Conservation (phyloP, 2,888 invertebrate species). For the Spisula solida region DNA sequence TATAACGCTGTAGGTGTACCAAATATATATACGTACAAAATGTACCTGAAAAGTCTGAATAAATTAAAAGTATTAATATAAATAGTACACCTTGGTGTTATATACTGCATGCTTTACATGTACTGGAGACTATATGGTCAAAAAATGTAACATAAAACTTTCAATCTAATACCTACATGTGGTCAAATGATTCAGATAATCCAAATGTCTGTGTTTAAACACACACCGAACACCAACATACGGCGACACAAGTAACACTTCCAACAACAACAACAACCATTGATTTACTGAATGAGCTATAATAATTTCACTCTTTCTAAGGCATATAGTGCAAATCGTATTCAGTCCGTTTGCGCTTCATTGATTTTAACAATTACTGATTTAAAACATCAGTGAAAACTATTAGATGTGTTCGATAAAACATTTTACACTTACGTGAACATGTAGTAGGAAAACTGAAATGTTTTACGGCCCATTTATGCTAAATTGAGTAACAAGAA, state of each 20-base stretch:
- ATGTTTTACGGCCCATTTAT: not conserved
- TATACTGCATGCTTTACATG: too few species aligned
- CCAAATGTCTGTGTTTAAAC: not conserved
- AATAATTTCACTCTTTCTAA: not conserved
- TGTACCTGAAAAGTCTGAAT: not conserved
- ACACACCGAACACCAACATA: not conserved
- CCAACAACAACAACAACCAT: not conserved
- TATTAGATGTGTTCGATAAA: not conserved
- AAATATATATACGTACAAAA: not conserved
- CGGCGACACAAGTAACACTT: not conserved
- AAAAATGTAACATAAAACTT: slow-evolving; percentile 18
- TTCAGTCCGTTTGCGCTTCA: not conserved
- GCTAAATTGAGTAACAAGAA: not conserved
- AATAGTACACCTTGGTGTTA: not conserved
- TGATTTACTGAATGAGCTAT: too few species aligned
- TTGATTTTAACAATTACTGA: slow-evolving; percentile 18
- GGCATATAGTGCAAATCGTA: not conserved
- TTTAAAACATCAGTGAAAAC: slow-evolving; percentile 3
- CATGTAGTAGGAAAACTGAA: not conserved
- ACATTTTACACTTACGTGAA: slow-evolving; percentile 1
- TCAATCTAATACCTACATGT: slow-evolving; percentile 15
- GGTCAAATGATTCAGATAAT: not conserved
- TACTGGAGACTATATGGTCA: not conserved
- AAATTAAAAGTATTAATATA: slow-evolving; percentile 19
- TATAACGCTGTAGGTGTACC: not conserved